A percentile compares a stretch with the other conserved stretches of the same genome.
Evolutionary conservation across 1,140 invertebrate species (phyloP).

Genomic region (Hylyphantes graminicola): DNA sequence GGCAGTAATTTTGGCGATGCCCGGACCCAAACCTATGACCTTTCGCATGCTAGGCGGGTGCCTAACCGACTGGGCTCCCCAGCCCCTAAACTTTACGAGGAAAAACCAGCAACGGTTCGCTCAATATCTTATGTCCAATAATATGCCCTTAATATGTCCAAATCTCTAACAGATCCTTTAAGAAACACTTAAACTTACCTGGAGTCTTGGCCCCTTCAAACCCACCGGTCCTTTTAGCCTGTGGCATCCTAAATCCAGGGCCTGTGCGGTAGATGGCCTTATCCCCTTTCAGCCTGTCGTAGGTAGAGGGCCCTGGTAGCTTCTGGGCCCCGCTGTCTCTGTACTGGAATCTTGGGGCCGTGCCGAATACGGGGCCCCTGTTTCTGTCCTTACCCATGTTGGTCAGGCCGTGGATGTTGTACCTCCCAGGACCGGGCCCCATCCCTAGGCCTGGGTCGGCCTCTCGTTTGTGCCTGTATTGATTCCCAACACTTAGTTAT

Average conservation of each 20-base stretch:
- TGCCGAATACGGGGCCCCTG: slow-evolving; percentile 19
- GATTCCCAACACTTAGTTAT: too few relatives aligned
- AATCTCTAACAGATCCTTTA: too few relatives aligned
- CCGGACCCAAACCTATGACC: too few relatives aligned
- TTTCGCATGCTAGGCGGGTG: too few relatives aligned
- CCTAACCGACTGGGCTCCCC: too few relatives aligned
- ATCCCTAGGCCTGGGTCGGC: neutral
- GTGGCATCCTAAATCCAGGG: slow-evolving; percentile 4
- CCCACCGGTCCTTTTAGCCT: neutral
- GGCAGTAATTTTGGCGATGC: too few relatives aligned
- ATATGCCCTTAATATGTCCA: too few relatives aligned
- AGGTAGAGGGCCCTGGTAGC: slow-evolving; percentile 33
- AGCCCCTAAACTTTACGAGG: too few relatives aligned
- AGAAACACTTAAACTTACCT: slow-evolving; percentile 3
- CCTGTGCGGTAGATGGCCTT: neutral
- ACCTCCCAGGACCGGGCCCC: slow-evolving; percentile 21
- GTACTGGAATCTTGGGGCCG: neutral
- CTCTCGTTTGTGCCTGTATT: too few relatives aligned
- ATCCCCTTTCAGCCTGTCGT: slow-evolving; percentile 7
- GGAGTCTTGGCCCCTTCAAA: neutral
- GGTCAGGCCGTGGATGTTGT: neutral
- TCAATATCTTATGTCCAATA: too few relatives aligned
- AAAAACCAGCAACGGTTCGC: too few relatives aligned
- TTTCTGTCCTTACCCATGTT: slow-evolving; percentile 26
- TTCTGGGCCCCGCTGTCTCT: neutral